These are phyloP conservation scores for Gorsachius goisagi DNA, from an alignment of 2,113 vertebrate species.

Conservation along the genomic window DNA sequence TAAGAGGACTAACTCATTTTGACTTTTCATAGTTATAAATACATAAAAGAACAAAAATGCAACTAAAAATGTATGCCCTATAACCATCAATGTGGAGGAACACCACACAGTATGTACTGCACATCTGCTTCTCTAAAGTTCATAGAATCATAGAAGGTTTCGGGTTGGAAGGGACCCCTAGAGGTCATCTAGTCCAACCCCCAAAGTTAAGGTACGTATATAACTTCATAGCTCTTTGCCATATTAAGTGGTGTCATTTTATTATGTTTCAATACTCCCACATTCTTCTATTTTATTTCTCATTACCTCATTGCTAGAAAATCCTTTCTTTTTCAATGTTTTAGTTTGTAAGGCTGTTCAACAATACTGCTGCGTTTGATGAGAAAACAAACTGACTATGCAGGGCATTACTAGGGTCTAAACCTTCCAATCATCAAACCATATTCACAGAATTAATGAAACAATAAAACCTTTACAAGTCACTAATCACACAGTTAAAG, in stretches of 20 bases:
- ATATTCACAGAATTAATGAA: background rate
- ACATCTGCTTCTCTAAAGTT: background rate
- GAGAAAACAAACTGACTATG: background rate
- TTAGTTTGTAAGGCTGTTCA: background rate
- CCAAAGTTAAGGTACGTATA: background rate
- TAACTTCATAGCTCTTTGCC: background rate
- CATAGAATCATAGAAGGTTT: no score
- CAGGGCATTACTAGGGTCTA: background rate
- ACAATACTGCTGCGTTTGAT: background rate
- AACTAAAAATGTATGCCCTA: background rate
- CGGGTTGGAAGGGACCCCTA: no score
- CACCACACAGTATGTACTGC: background rate
- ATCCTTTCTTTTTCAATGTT: background rate
- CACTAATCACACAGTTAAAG: background rate
- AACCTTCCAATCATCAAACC: background rate
- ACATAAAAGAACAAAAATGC: background rate
- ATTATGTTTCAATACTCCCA: background rate
- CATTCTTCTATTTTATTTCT: background rate
- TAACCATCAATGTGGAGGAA: background rate
- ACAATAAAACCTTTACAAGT: background rate
- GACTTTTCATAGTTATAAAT: background rate
- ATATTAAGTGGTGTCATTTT: background rate
- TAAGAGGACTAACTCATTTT: background rate
- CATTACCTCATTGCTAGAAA: slow-evolving; percentile 22
- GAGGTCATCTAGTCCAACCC: no score